A percentile compares a stretch with the other conserved stretches of the same genome.
Evolutionary conservation across 2,888 invertebrate species (phyloP).

Genomic region (Apocheima hispidaria): DNA sequence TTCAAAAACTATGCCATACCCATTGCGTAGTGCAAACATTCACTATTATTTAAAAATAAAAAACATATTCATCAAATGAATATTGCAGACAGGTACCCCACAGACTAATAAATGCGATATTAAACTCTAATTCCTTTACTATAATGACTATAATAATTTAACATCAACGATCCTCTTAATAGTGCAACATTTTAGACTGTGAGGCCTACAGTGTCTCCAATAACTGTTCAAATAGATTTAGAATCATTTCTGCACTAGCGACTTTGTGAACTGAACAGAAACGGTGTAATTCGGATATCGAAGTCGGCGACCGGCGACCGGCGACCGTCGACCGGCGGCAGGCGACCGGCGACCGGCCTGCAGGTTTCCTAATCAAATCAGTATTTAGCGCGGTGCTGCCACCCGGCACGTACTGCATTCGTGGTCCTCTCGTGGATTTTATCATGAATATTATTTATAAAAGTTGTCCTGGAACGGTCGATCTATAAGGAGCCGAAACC

Average conservation of each 20-base stretch:
- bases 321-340: too few relatives aligned
- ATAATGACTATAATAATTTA: background rate
- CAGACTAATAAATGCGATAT: constrained; percentile 1
- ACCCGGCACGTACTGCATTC: too few relatives aligned
- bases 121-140: background rate
- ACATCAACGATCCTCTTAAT: background rate
- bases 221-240: background rate
- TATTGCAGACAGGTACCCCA: constrained; percentile 2
- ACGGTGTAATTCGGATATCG: background rate
- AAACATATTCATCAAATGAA: constrained; percentile 22
- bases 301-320: too few relatives aligned
- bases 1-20: background rate
- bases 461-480: too few relatives aligned
- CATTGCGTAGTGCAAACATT: constrained; percentile 21
- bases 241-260: background rate
- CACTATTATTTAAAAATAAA: background rate
- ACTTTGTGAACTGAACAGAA: background rate
- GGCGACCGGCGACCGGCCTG: too few relatives aligned
- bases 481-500: too few relatives aligned
- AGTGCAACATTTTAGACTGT: constrained; percentile 1
- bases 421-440: too few relatives aligned
- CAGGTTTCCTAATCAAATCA: too few relatives aligned
- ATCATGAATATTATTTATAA: too few relatives aligned
- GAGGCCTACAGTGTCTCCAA: constrained; percentile 1
- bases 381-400: too few relatives aligned